These are phyloP conservation scores for Balearica regulorum DNA, from an alignment of 2,797 vertebrate genomes.

Conservation along the genomic window DNA sequence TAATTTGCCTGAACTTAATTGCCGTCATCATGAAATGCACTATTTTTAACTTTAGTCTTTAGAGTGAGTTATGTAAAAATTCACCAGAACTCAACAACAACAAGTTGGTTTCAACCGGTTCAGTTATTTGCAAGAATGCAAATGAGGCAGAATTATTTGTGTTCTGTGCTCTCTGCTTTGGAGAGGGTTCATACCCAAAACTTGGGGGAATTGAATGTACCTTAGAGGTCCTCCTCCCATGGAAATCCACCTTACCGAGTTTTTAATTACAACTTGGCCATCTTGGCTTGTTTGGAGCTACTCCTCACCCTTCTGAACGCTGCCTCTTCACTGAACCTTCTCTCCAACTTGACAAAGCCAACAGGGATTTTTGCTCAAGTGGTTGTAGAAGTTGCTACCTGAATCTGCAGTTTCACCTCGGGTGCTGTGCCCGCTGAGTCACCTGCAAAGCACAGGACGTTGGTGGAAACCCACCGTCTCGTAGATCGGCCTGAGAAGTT, in stretches of 20 bases:
- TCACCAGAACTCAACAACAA: not conserved
- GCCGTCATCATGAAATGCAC: not conserved
- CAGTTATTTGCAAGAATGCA: not conserved
- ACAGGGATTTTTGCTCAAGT: not conserved
- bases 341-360: not conserved
- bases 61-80: not conserved
- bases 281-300: not conserved
- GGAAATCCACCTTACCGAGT: not conserved
- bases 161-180: not conserved
- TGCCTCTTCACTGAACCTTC: not conserved
- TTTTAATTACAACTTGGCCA: not conserved
- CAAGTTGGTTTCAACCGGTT: not conserved
- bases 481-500: not conserved
- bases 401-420: not conserved
- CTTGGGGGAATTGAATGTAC: not conserved
- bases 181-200: rapidly evolving
- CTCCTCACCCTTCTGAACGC: not conserved
- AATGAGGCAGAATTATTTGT: not conserved
- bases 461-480: not conserved
- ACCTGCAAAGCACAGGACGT: too few relatives aligned
- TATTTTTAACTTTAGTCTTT: not conserved
- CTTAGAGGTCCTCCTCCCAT: not conserved
- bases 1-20: not conserved
- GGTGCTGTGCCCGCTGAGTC: not conserved
- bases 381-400: not conserved